A percentile compares a stretch with the other conserved stretches of the same genome.
These are phyloP conservation scores for Chloroceryle aenea DNA, from an alignment of 2,113 vertebrate species.

Conservation along the genomic window DNA sequence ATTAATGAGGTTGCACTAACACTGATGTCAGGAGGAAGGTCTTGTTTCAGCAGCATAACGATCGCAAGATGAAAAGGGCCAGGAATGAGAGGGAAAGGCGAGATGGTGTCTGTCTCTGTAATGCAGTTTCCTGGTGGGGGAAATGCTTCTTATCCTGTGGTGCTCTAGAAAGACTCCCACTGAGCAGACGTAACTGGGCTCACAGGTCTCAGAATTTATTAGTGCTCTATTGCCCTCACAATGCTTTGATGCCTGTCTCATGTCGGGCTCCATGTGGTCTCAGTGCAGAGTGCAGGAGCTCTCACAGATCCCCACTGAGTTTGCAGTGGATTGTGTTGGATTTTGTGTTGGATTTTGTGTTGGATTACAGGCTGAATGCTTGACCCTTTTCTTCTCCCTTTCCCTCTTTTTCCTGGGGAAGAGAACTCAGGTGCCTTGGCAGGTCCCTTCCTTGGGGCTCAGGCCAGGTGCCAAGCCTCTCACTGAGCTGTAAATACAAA, in stretches of 20 bases:
- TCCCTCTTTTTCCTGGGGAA: background rate
- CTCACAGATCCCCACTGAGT: background rate
- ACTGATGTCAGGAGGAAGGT: background rate
- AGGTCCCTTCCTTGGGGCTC: background rate
- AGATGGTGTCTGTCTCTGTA: background rate
- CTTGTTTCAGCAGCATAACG: background rate
- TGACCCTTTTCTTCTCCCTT: background rate
- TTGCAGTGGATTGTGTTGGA: too few species aligned
- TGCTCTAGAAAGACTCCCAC: background rate
- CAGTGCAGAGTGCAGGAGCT: background rate
- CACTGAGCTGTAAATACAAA: background rate
- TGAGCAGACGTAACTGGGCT: background rate
- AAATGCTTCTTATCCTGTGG: background rate
- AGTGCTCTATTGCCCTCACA: background rate
- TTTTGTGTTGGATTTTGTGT: too few species aligned
- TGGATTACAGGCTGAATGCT: background rate
- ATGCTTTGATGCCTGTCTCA: background rate
- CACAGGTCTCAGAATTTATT: background rate
- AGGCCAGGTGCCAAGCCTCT: background rate
- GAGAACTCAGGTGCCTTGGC: background rate
- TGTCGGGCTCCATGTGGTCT: fast-evolving
- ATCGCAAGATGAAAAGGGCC: background rate
- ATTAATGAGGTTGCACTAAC: background rate
- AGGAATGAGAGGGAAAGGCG: background rate
- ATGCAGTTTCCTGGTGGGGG: background rate